A percentile compares a stretch with the other conserved stretches of the same genome.
phyloP scores from a whole-genome alignment of 2,797 vertebrate species.

The Gallinago solitaria region DNA sequence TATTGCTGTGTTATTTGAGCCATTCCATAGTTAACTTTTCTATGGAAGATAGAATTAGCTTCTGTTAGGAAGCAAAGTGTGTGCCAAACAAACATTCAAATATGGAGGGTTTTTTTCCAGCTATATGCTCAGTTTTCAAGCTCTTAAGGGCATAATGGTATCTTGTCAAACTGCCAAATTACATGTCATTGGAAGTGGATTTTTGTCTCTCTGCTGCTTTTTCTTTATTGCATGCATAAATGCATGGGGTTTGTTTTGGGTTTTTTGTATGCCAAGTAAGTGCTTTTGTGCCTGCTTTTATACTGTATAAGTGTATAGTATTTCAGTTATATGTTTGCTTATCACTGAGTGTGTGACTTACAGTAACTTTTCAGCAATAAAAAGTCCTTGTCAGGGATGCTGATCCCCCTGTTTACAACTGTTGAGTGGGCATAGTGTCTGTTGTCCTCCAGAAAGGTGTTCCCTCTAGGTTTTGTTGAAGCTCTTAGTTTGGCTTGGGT shows the following conservation, averaged over 20 bases:
- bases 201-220: neutral
- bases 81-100: neutral
- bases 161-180: neutral
- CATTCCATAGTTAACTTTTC: neutral
- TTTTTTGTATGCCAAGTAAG: neutral
- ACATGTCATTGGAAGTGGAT: accelerated
- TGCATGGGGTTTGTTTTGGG: neutral
- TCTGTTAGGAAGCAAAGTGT: neutral
- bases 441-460: neutral
- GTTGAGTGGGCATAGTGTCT: neutral
- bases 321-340: neutral
- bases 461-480: neutral
- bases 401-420: neutral
- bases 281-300: neutral
- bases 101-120: neutral
- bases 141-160: neutral
- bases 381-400: neutral
- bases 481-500: neutral
- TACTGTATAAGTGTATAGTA: neutral
- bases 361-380: neutral
- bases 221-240: neutral
- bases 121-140: neutral
- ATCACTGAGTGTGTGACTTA: neutral
- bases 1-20: neutral
- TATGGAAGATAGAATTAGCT: neutral